A percentile compares a stretch with the other conserved stretches of the same genome.
These are phyloP conservation scores for Egretta garzetta DNA, from an alignment of 2,113 vertebrate species.

Conservation along the genomic window DNA sequence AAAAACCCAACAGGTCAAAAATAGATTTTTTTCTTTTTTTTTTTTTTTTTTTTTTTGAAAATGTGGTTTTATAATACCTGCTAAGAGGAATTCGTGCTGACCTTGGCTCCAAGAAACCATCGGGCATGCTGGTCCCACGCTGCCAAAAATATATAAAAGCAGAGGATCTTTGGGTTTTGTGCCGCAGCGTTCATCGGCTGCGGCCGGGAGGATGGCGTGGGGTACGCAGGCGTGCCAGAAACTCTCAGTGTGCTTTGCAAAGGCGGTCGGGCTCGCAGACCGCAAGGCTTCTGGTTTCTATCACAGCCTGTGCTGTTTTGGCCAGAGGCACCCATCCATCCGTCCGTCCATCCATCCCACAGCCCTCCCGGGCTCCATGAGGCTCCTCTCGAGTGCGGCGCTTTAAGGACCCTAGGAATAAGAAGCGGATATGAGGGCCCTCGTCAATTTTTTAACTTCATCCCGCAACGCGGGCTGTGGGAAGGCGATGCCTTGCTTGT, in stretches of 20 bases:
- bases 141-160: background rate
- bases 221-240: background rate
- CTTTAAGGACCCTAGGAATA: background rate
- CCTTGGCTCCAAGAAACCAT: background rate
- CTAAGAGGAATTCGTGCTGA: background rate
- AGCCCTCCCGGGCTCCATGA: background rate
- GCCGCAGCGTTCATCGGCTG: accelerated
- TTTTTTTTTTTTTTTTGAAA: background rate
- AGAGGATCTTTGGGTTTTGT: background rate
- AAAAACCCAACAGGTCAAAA: background rate
- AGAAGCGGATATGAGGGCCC: accelerated
- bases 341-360: background rate
- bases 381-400: background rate
- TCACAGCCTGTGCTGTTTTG: background rate
- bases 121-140: background rate
- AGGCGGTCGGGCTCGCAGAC: background rate
- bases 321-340: background rate
- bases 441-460: background rate
- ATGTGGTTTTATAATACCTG: background rate
- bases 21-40: background rate
- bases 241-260: background rate
- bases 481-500: background rate
- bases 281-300: conserved; percentile 16
- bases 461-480: accelerated
- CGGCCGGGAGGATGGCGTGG: background rate